Base-by-base conservation (phyloP, 2,888 invertebrate genomes). In the Tigriopus californicus region DNA sequence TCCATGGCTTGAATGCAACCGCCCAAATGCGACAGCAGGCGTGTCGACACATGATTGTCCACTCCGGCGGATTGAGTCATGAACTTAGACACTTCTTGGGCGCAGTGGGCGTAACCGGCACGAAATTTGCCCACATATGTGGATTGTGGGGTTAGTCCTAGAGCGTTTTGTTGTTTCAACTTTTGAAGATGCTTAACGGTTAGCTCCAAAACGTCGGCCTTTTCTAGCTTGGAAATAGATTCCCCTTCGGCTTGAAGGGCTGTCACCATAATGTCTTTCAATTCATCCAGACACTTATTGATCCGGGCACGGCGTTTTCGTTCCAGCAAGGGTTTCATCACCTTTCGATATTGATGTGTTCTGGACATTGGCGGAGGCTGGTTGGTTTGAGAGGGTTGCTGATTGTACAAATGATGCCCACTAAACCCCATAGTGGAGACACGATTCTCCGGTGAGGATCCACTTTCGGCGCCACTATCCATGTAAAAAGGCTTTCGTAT, bases 21-120 rank as follows among this genome's bases (percentile, higher is more conserved):
- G 5, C 49, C 49, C 15, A 49, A 22, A 22, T 49, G 49, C 22
- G 20, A 15, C 15, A 49, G 20, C 3, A 49, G 22, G 15, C 49
- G 49, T 15, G 49, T 49, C 20, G 49, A 20, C 4, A 49, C 49
- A 2, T 49, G 20, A 49, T 20, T 22, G 11, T 63, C 62, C 42
- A 88, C 84, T 63, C 84, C 85, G 58, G 85, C 85, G 62, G 84
- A 83, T 59, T 83, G 80, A n/a, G 87, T 85, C 66, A 88, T 72
- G 68, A 85, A 84, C 65, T 84, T 78, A 65, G 85, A 85, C 62
- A 87, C 86, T 74, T 87, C 87, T 69, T 85, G 83, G 64, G 86
- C 87, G 67, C 86, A 86, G 68, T 85, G 85, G 63, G 85, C 84
- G 74, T 85, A 88, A 64, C 87, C 87, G 65, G 84, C 83, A 62